phyloP scores from a whole-genome alignment of 1,140 invertebrate genomes.

The Eueides isabella region DNA sequence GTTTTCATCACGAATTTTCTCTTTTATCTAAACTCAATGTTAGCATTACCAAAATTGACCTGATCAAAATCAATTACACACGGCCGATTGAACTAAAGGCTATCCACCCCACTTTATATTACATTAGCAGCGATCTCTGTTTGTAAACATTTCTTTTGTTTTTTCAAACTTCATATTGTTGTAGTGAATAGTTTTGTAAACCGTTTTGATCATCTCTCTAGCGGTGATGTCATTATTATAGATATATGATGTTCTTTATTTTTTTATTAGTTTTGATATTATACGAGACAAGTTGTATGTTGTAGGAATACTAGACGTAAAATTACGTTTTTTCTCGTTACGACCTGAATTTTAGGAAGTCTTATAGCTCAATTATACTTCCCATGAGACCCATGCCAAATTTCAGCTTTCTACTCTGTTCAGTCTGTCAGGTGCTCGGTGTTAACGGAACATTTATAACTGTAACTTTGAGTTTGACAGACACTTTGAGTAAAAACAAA shows the following conservation, averaged over 20 bases:
- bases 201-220: conserved; percentile 12
- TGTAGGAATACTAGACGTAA: too few relatives aligned
- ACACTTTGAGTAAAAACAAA: too few relatives aligned
- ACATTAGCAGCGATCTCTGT: conserved; percentile 31
- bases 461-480: too few relatives aligned
- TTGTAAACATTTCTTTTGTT: conserved; percentile 48
- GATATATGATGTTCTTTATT: not conserved
- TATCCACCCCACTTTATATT: conserved; percentile 33
- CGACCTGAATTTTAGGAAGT: too few relatives aligned
- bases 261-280: not conserved
- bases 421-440: too few relatives aligned
- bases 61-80: conserved; percentile 8
- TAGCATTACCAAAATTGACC: conserved; percentile 1
- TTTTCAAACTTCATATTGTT: conserved; percentile 36
- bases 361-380: too few relatives aligned
- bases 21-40: not conserved
- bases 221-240: conserved; percentile 21
- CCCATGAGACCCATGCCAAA: too few relatives aligned
- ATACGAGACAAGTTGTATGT: too few relatives aligned
- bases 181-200: conserved; percentile 35
- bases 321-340: too few relatives aligned
- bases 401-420: too few relatives aligned
- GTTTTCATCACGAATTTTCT: conserved; percentile 5
- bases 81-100: conserved; percentile 26
- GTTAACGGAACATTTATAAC: too few relatives aligned